These are phyloP conservation scores for Pammene aurita DNA, from an alignment of 2,888 invertebrate genomes.

Conservation along the genomic window DNA sequence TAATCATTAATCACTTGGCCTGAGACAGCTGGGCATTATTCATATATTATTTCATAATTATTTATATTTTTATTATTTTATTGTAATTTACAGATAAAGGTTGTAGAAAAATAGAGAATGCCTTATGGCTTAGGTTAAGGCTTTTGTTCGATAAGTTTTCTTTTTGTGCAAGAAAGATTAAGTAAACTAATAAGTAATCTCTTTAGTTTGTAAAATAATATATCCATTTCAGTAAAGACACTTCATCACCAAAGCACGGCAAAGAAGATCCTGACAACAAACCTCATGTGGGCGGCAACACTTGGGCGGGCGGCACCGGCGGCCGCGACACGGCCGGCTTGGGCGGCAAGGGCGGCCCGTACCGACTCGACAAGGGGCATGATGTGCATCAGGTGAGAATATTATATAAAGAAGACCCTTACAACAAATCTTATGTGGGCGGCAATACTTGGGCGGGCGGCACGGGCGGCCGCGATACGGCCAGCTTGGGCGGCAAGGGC, in stretches of 20 bases:
- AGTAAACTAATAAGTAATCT: too few relatives aligned
- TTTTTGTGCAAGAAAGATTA: too few relatives aligned
- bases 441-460: slow-evolving; percentile 99
- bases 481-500: slow-evolving; percentile 97
- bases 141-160: too few relatives aligned
- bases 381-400: slow-evolving; percentile 90
- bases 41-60: too few relatives aligned
- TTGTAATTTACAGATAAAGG: too few relatives aligned
- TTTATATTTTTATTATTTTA: too few relatives aligned
- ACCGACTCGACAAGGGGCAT: slow-evolving; percentile 96
- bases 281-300: slow-evolving; percentile 98
- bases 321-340: slow-evolving; percentile 97
- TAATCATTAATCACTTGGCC: too few relatives aligned
- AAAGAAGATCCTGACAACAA: slow-evolving; percentile 94
- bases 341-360: slow-evolving; percentile 98
- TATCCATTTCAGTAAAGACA: slow-evolving; percentile 75
- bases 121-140: too few relatives aligned
- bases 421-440: slow-evolving; percentile 94
- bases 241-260: slow-evolving; percentile 94
- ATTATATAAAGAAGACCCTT: background rate
- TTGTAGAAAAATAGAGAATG: too few relatives aligned
- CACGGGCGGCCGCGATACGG: slow-evolving; percentile 96
- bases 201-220: too few relatives aligned
- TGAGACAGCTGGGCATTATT: too few relatives aligned
- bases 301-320: slow-evolving; percentile 98